These are phyloP conservation scores for Odontomyia ornata DNA, from an alignment of 2,888 invertebrate genomes.

Conservation along the genomic window DNA sequence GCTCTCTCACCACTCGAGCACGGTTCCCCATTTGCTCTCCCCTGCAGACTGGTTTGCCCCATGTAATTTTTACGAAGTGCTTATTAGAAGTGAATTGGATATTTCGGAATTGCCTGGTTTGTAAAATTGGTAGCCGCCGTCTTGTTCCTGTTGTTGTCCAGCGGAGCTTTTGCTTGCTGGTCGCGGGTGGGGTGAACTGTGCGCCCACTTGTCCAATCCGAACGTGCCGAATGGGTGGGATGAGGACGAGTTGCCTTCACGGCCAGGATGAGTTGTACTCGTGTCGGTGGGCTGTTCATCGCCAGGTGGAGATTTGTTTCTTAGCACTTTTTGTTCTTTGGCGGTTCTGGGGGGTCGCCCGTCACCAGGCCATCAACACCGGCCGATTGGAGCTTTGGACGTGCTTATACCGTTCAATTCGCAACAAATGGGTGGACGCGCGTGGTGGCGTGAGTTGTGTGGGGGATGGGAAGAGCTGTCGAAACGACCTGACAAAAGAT, in stretches of 20 bases:
- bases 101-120: conserved; percentile 50
- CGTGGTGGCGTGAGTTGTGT: neutral
- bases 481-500: conserved; percentile 32
- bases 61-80: conserved; percentile 54
- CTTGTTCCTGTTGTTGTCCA: conserved; percentile 31
- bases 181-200: neutral
- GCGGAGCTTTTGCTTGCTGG: neutral
- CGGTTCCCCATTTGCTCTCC: neutral
- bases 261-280: neutral
- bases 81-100: conserved; percentile 54
- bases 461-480: conserved; percentile 8
- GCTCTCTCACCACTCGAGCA: neutral
- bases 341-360: conserved; percentile 16
- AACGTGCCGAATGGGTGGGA: neutral
- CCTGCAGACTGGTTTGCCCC: neutral
- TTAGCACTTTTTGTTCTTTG: neutral
- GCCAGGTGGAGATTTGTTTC: conserved; percentile 12
- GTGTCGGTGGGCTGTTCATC: neutral
- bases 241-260: neutral
- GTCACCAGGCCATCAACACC: conserved; percentile 21
- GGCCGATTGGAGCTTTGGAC: conserved; percentile 33
- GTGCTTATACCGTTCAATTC: conserved; percentile 28
- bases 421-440: conserved; percentile 37
- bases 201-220: conserved; percentile 31
- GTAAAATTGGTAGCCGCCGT: conserved; percentile 50